Evolutionary conservation across 2,797 vertebrate genomes (phyloP).

Genomic region (Dicrostonyx torquatus): DNA sequence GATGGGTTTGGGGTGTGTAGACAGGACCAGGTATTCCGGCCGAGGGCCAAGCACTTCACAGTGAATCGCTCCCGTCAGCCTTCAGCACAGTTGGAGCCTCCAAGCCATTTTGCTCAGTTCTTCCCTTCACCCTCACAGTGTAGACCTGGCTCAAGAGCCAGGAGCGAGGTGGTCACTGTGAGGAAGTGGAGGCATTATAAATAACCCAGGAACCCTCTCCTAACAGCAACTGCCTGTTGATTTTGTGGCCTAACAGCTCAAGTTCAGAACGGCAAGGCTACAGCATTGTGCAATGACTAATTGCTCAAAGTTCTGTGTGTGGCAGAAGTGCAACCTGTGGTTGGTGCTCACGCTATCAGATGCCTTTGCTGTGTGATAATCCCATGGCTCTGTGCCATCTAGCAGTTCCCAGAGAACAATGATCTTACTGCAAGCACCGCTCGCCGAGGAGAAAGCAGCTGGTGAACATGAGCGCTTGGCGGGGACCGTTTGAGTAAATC

Average conservation of each 20-base stretch:
- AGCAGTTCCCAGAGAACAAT: slow-evolving; percentile 84
- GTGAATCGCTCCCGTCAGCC: slow-evolving; percentile 22
- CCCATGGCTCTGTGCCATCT: slow-evolving; percentile 79
- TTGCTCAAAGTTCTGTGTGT: slow-evolving; percentile 86
- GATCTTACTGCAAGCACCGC: slow-evolving; percentile 86
- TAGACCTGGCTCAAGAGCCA: slow-evolving; percentile 69
- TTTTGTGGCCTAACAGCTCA: slow-evolving; percentile 88
- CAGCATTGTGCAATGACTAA: slow-evolving; percentile 86
- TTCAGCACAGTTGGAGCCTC: slow-evolving; percentile 16
- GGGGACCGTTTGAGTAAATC: slow-evolving; percentile 83
- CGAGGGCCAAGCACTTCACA: not conserved
- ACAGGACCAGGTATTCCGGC: slow-evolving; percentile 33
- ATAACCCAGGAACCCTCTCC: slow-evolving; percentile 84
- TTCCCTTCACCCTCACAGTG: not conserved
- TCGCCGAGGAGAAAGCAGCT: slow-evolving; percentile 86
- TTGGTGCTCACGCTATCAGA: slow-evolving; percentile 85
- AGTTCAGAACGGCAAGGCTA: slow-evolving; percentile 85
- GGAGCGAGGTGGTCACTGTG: slow-evolving; percentile 80
- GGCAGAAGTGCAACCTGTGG: slow-evolving; percentile 88
- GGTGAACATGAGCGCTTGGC: slow-evolving; percentile 86
- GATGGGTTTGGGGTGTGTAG: not conserved
- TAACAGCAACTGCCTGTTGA: slow-evolving; percentile 86
- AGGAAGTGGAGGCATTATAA: slow-evolving; percentile 84
- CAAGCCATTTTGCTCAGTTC: slow-evolving; percentile 16
- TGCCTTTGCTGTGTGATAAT: slow-evolving; percentile 87